phyloP scores from a whole-genome alignment of 2,888 invertebrate species.

The Glaucopsyche alexis region DNA sequence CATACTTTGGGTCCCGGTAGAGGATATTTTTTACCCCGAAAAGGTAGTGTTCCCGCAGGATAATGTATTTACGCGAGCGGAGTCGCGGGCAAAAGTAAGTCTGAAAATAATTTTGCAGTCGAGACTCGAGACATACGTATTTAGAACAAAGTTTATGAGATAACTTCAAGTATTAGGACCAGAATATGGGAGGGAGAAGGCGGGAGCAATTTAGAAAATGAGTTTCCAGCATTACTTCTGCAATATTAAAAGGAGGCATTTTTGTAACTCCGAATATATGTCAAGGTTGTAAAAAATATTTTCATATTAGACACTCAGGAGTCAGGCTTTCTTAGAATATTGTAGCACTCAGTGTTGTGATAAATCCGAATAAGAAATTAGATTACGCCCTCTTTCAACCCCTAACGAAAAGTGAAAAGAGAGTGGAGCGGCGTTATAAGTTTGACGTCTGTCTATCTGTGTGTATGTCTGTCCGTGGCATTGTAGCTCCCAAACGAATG shows the following conservation, averaged over 20 bases:
- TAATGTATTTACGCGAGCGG: no score
- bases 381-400: no score
- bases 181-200: background rate
- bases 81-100: no score
- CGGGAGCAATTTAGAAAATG: constrained; percentile 12
- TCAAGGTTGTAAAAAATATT: background rate
- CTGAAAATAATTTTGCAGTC: background rate
- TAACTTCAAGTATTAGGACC: background rate
- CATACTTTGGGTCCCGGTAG: no score
- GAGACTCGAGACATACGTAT: background rate
- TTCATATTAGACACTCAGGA: background rate
- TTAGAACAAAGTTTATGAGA: constrained; percentile 7
- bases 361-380: background rate
- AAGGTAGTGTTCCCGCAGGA: no score
- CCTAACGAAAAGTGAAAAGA: no score
- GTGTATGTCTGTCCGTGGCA: no score
- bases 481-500: no score
- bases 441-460: no score
- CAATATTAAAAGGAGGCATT: constrained; percentile 16
- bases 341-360: background rate
- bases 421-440: no score
- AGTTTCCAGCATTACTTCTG: background rate
- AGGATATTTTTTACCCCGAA: no score
- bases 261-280: constrained; percentile 7
- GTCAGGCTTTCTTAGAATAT: background rate